A percentile compares a stretch with the other conserved stretches of the same genome.
Conservation (phyloP, 2,113 vertebrate species). For the Bettongia penicillata region DNA sequence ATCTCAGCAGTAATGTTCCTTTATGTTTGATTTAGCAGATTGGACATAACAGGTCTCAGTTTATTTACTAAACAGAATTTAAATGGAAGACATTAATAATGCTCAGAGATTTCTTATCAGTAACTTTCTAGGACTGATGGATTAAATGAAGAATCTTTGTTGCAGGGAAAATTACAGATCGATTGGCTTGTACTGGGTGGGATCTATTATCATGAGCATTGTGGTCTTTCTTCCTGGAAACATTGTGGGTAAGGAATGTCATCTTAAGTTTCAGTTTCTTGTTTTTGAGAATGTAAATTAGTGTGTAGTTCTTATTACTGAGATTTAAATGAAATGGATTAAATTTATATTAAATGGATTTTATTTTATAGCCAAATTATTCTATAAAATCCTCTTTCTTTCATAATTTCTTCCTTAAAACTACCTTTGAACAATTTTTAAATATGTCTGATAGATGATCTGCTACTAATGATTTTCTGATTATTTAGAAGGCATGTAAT, state of each 20-base stretch:
- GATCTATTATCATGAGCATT: constrained; percentile 93
- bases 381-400: not conserved
- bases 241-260: constrained; percentile 90
- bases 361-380: not conserved
- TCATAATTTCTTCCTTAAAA: constrained; percentile 16
- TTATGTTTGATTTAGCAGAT: not conserved
- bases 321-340: no score
- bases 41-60: not conserved
- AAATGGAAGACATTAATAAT: not conserved
- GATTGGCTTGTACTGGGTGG: constrained; percentile 95
- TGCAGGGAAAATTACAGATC: constrained; percentile 92
- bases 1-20: not conserved
- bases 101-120: not conserved
- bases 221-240: constrained; percentile 96
- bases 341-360: not conserved
- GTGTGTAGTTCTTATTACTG: not conserved
- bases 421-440: not conserved
- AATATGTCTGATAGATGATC: not conserved
- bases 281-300: constrained; percentile 22
- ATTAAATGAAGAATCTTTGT: constrained; percentile 62
- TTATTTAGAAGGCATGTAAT: not conserved
- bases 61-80: not conserved
- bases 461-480: constrained; percentile 3
- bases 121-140: not conserved
- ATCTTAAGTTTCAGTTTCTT: constrained; percentile 45